These are phyloP conservation scores for Scaptomyza cyrtandrae DNA, from an alignment of 2,888 invertebrate genomes.

Conservation along the genomic window DNA sequence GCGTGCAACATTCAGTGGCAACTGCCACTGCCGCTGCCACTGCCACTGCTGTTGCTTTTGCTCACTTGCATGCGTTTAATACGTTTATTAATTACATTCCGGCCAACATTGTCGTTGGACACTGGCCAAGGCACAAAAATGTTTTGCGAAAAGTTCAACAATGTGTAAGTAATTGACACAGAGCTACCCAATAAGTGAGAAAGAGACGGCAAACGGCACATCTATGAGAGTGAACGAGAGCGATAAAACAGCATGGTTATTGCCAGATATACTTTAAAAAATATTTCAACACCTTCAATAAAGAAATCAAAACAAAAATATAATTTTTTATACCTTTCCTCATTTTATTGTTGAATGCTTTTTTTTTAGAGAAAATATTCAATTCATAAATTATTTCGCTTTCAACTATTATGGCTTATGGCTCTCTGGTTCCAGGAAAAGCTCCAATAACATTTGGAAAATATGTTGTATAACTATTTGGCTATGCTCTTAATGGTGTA, in stretches of 20 bases:
- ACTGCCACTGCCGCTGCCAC: constrained; percentile 7
- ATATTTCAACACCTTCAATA: not conserved
- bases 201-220: constrained; percentile 1
- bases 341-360: too few relatives aligned
- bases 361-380: too few relatives aligned
- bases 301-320: not conserved
- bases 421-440: too few relatives aligned
- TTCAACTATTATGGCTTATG: too few relatives aligned
- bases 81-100: constrained; percentile 80
- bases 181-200: not conserved
- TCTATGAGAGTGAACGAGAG: not conserved
- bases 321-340: not conserved
- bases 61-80: constrained; percentile 76
- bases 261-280: not conserved
- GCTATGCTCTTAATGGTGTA: too few relatives aligned
- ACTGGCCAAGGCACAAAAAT: constrained; percentile 54
- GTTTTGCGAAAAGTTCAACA: constrained; percentile 69
- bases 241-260: not conserved
- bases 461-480: too few relatives aligned
- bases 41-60: constrained; percentile 28
- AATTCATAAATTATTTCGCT: too few relatives aligned
- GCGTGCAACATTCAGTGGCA: constrained; percentile 4
- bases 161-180: constrained; percentile 73
- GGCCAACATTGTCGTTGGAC: constrained; percentile 55
- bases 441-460: too few relatives aligned